Evolutionary conservation across 92 coral and sea anemone genomes (phyloP).

Genomic region (Meandrina meandrites): DNA sequence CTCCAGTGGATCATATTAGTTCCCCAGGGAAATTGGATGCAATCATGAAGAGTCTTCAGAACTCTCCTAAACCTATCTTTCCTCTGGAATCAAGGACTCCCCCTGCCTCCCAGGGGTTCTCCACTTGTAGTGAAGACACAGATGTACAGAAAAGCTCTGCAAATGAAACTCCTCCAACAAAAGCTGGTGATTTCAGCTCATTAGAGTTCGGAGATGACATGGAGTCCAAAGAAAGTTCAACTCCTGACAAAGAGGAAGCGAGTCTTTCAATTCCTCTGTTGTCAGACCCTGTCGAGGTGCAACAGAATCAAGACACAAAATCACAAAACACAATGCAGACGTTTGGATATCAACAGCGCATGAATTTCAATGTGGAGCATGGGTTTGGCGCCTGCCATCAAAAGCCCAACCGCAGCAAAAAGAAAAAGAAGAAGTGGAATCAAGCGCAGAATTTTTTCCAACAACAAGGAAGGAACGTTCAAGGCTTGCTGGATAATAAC

Average conservation of each 20-base stretch:
- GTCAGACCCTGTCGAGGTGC: neutral
- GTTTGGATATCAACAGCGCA: conserved; percentile 76
- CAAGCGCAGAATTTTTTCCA: conserved; percentile 29
- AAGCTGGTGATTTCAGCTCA: conserved; percentile 31
- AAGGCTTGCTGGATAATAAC: conserved; percentile 29
- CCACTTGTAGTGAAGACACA: conserved; percentile 35
- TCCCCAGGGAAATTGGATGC: conserved; percentile 34
- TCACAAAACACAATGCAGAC: conserved; percentile 31
- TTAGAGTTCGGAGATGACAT: conserved; percentile 34
- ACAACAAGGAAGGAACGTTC: conserved; percentile 51
- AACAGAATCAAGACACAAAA: conserved; percentile 1
- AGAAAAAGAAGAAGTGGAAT: conserved; percentile 64
- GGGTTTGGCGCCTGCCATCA: conserved; percentile 41
- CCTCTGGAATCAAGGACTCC: conserved; percentile 34
- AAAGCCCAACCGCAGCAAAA: conserved; percentile 49
- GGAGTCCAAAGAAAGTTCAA: conserved; percentile 16
- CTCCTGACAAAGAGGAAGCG: conserved; percentile 16
- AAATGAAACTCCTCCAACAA: neutral
- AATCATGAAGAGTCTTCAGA: conserved; percentile 33
- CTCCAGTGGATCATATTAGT: conserved; percentile 6
- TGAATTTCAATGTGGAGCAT: conserved; percentile 58
- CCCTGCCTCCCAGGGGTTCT: conserved; percentile 30
- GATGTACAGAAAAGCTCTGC: neutral
- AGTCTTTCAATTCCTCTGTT: neutral
- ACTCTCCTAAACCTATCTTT: conserved; percentile 32